These are phyloP conservation scores for Phataginus tricuspis DNA, from an alignment of 2,797 vertebrate species.

Conservation along the genomic window DNA sequence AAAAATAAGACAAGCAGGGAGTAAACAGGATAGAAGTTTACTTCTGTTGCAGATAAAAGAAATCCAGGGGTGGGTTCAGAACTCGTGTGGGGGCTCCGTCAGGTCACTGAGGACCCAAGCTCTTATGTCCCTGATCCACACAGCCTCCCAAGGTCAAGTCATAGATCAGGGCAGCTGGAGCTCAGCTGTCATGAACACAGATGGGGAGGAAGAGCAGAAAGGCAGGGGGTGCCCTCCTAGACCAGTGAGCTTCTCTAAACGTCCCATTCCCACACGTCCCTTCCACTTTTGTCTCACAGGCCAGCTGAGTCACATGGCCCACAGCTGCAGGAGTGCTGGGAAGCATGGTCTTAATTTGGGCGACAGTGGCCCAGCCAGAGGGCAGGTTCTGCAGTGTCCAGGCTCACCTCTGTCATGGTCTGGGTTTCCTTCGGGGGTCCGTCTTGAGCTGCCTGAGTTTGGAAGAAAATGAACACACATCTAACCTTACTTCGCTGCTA, in stretches of 20 bases:
- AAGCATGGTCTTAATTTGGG: neutral
- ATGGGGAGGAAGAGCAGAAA: neutral
- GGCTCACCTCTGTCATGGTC: neutral
- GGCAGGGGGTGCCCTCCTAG: neutral
- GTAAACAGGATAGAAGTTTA: neutral
- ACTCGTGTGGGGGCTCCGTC: neutral
- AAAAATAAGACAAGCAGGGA: neutral
- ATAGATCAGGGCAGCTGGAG: neutral
- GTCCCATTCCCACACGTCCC: rapidly evolving
- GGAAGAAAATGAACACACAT: neutral
- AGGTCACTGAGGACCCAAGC: neutral
- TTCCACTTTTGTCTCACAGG: neutral
- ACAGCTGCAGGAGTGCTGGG: neutral
- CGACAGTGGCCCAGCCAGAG: neutral
- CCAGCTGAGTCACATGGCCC: neutral
- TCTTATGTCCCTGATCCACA: neutral
- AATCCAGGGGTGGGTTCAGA: neutral
- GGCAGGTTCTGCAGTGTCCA: neutral
- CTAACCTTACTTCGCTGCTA: neutral
- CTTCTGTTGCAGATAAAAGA: neutral
- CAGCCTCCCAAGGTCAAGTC: neutral
- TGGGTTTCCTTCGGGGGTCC: neutral
- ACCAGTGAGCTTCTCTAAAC: neutral
- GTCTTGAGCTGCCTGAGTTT: neutral
- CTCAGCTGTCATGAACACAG: neutral